Percentiles rank a stretch among this genome's conserved stretches.
Evolutionary conservation across 2,113 vertebrate species (phyloP).

Genomic region (zebrafish (Danio rerio)): DNA sequence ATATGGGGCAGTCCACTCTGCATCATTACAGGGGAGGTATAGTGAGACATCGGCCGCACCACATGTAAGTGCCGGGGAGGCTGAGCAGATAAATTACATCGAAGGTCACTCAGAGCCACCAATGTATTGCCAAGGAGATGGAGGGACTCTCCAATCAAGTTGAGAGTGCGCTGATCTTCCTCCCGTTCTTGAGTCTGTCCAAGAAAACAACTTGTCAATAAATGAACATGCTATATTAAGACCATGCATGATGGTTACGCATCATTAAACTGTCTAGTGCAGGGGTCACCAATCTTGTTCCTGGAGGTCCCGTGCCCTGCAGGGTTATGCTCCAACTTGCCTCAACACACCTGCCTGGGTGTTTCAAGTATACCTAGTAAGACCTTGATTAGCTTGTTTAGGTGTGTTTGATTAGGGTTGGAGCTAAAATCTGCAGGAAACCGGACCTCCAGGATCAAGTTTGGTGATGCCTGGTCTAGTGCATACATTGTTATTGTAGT

Average conservation of each 20-base stretch:
- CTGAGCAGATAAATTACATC: slow-evolving; percentile 83
- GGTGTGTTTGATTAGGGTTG: no score
- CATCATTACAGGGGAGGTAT: slow-evolving; percentile 82
- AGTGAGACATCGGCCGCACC: slow-evolving; percentile 89
- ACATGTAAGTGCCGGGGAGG: slow-evolving; percentile 89
- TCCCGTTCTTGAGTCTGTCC: slow-evolving; percentile 82
- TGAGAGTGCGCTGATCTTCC: slow-evolving; percentile 85
- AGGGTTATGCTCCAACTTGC: no score
- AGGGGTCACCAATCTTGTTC: no score
- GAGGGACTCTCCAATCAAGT: slow-evolving; percentile 85
- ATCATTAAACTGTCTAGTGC: slow-evolving; percentile 25
- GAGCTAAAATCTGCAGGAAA: no score
- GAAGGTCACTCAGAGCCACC: slow-evolving; percentile 87
- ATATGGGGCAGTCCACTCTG: slow-evolving; percentile 82
- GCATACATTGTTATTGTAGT: slow-evolving; percentile 88
- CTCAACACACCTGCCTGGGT: no score
- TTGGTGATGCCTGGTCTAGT: no score
- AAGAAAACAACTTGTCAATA: not conserved
- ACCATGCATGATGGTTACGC: not conserved
- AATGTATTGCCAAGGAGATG: slow-evolving; percentile 88
- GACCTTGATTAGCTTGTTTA: no score
- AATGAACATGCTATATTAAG: not conserved
- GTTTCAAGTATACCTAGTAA: no score
- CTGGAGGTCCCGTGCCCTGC: no score
- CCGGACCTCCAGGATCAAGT: not conserved